Evolutionary conservation across 2,797 vertebrate genomes (phyloP).

Genomic region (Phyllotis vaccarum): DNA sequence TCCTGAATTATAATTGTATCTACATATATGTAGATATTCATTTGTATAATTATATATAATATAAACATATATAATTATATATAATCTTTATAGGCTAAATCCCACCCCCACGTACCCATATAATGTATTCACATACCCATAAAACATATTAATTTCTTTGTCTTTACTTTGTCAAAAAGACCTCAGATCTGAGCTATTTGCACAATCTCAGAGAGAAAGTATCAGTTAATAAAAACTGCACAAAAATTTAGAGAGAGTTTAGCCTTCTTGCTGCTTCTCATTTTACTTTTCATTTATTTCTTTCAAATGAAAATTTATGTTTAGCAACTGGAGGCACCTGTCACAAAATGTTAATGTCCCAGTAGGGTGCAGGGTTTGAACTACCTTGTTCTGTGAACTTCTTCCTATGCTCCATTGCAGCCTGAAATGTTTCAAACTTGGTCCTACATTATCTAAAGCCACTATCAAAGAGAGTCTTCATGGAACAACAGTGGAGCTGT

Average conservation of each 20-base stretch:
- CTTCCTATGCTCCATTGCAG: background rate
- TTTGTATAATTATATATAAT: background rate
- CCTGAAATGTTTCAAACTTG: background rate
- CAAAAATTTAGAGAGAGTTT: background rate
- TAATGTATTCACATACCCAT: background rate
- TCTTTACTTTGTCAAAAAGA: slow-evolving; percentile 18
- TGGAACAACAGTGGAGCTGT: background rate
- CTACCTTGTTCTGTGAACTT: background rate
- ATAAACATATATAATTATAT: background rate
- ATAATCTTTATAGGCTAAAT: background rate
- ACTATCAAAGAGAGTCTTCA: background rate
- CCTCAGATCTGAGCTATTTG: background rate
- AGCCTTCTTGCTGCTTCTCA: background rate
- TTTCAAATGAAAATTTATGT: slow-evolving; percentile 22
- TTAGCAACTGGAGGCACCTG: background rate
- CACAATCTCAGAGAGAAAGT: background rate
- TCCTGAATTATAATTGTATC: background rate
- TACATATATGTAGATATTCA: background rate
- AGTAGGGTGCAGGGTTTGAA: background rate
- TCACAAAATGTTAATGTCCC: background rate
- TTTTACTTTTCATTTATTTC: background rate
- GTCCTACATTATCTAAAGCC: background rate
- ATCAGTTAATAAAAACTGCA: slow-evolving; percentile 37
- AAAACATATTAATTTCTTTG: slow-evolving; percentile 31
- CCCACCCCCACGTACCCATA: background rate